Base-by-base conservation (phyloP, 2,797 vertebrate species). In the Sylvilagus floridanus region DNA sequence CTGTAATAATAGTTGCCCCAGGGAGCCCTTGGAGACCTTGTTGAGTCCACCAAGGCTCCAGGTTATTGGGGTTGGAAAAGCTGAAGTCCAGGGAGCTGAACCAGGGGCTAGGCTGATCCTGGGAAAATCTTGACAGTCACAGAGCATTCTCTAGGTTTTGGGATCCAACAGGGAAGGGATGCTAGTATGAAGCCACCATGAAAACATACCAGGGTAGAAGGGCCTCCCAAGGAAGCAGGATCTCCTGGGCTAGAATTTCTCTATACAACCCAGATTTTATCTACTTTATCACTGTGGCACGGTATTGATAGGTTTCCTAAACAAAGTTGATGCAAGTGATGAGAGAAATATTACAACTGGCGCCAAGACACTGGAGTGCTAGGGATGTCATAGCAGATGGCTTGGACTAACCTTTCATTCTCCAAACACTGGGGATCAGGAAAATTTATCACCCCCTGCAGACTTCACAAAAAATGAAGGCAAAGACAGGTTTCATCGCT, bases 21-120 rank as follows among this genome's bases (percentile, higher is more conserved):
- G 84, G 86, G 79, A 94, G 72, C 21, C 52, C 62, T 77, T 35
- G 28, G 77, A 73, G 63, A 87, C 21, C 47, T 92, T 72, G 52
- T 32, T 24, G 37, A 52, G 50, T 71, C 37, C 5, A 10, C 1
- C 12, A 30, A 87, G 85, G 22, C 42, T 93, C 71, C 50, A 73
- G 28, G 54, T 84, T 77, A 17, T 84, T 87, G 69, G 24, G 19
- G 30, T 17, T 79, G 16, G 71, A 81, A 54, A 85, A 71, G 57
- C 90, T 37, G 72, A 72, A 66, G 13, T 84, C 72, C 37, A 71
- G 7, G 6, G 7, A 93, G 17, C 7, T 35, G 4, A 21, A 68
- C 35, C 26, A 47, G 42, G 24, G 89, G 32, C 2, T 2, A n/a
- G 68, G 16, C 24, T 90, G 79, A 30, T 26, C 68, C 52, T 87